A percentile compares a stretch with the other conserved stretches of the same genome.
These are phyloP conservation scores for Sinocyclocheilus grahami DNA, from an alignment of 2,113 vertebrate species.

Conservation along the genomic window DNA sequence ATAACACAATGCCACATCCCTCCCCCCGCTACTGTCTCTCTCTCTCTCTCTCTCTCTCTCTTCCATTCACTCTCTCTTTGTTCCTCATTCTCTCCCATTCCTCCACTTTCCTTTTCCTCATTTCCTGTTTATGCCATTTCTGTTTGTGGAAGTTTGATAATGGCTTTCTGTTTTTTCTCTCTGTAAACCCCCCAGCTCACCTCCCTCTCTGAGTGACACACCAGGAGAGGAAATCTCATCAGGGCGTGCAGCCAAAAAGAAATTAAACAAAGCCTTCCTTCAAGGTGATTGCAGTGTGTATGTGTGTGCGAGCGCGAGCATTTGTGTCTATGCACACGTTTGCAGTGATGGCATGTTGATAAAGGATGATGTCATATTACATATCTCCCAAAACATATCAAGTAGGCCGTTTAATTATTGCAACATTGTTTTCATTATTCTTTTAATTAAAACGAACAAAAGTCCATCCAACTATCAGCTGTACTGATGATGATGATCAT, in stretches of 20 bases:
- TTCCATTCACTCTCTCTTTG: conserved; percentile 61
- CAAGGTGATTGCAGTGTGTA: conserved; percentile 56
- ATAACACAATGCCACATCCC: conserved; percentile 60
- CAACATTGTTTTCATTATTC: conserved; percentile 27
- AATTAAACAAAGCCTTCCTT: conserved; percentile 73
- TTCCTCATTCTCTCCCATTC: conserved; percentile 53
- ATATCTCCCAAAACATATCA: conserved; percentile 30
- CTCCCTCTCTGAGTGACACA: conserved; percentile 38
- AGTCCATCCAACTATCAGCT: conserved; percentile 19
- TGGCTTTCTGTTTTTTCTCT: conserved; percentile 43
- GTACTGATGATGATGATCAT: not conserved
- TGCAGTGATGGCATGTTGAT: conserved; percentile 35
- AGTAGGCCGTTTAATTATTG: not conserved
- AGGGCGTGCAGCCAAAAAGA: conserved; percentile 73
- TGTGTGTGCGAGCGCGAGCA: not conserved
- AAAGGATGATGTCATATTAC: conserved; percentile 36
- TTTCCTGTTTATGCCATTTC: conserved; percentile 49
- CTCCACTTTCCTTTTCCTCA: conserved; percentile 37
- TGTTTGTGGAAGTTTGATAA: conserved; percentile 49
- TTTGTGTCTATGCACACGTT: not conserved
- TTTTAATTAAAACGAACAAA: conserved; percentile 34
- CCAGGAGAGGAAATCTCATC: conserved; percentile 67
- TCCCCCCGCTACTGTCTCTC: conserved; percentile 26
- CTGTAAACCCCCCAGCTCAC: conserved; percentile 1
- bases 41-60: conserved; percentile 63